These are phyloP conservation scores for Drosophila rubida DNA, from an alignment of 2,888 invertebrate genomes.

Conservation along the genomic window DNA sequence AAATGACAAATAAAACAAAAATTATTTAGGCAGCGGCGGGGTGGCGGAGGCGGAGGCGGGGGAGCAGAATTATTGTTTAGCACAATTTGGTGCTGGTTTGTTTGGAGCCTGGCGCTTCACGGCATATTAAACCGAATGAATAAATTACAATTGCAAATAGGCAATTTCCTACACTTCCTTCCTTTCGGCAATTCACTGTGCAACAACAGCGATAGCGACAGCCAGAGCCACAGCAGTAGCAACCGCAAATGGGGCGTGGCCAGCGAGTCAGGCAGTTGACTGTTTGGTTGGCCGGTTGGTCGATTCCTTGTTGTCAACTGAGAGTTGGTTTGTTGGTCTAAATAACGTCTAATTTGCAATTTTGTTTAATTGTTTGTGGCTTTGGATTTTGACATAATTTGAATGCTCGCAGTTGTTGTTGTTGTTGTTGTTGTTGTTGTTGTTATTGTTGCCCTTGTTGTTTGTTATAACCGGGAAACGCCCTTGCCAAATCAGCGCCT, in stretches of 20 bases:
- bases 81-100: constrained; percentile 48
- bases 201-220: no score
- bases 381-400: constrained; percentile 77
- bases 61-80: constrained; percentile 75
- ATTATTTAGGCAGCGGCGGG: constrained; percentile 16
- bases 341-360: constrained; percentile 80
- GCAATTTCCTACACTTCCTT: constrained; percentile 81
- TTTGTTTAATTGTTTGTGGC: constrained; percentile 80
- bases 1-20: constrained; percentile 32
- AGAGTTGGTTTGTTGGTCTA: constrained; percentile 54
- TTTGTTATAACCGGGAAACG: constrained; percentile 27
- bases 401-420: constrained; percentile 40
- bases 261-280: constrained; percentile 13
- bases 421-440: constrained; percentile 11
- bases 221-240: constrained; percentile 22
- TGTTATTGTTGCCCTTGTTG: constrained; percentile 5
- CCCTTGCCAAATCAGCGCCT: constrained; percentile 27
- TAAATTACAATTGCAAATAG: constrained; percentile 82
- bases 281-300: constrained; percentile 26
- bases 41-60: no score
- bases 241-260: constrained; percentile 70
- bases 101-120: constrained; percentile 68
- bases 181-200: constrained; percentile 57
- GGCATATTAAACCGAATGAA: constrained; percentile 79
- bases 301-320: constrained; percentile 38